Evolutionary conservation across 2,113 vertebrate species (phyloP).

Genomic region (Rutilus rutilus): DNA sequence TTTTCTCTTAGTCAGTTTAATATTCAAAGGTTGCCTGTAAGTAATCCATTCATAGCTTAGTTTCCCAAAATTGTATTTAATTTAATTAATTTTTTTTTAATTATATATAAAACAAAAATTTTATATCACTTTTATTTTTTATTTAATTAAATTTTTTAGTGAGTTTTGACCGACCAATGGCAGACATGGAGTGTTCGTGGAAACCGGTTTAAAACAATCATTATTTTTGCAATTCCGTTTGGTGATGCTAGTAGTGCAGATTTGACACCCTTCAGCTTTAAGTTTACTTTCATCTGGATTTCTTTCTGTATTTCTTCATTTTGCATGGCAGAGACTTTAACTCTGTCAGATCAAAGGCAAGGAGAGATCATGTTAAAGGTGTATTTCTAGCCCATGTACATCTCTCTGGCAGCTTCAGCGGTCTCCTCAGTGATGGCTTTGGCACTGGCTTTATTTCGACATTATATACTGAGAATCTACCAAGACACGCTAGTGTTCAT

Average conservation of each 20-base stretch:
- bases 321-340: constrained; percentile 27
- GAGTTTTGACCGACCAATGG: not conserved
- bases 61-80: not conserved
- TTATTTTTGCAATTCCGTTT: constrained; percentile 7
- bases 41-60: not conserved
- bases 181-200: not conserved
- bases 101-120: no score
- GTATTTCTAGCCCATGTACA: constrained; percentile 41
- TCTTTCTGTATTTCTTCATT: constrained; percentile 41
- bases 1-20: not conserved
- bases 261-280: constrained; percentile 5
- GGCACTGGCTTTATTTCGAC: constrained; percentile 36
- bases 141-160: not conserved
- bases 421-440: constrained; percentile 27
- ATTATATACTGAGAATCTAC: constrained; percentile 21
- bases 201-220: not conserved
- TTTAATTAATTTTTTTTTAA: not conserved
- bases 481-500: constrained; percentile 42
- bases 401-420: constrained; percentile 3
- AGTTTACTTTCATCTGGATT: constrained; percentile 18
- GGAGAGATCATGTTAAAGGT: constrained; percentile 42
- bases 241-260: constrained; percentile 1
- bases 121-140: no score
- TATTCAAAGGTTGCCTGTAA: not conserved
- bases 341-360: constrained; percentile 46